phyloP scores from a whole-genome alignment of 30 jellyfish, hydroid and myxozoan species.

The Hydractinia symbiolongicarpus region DNA sequence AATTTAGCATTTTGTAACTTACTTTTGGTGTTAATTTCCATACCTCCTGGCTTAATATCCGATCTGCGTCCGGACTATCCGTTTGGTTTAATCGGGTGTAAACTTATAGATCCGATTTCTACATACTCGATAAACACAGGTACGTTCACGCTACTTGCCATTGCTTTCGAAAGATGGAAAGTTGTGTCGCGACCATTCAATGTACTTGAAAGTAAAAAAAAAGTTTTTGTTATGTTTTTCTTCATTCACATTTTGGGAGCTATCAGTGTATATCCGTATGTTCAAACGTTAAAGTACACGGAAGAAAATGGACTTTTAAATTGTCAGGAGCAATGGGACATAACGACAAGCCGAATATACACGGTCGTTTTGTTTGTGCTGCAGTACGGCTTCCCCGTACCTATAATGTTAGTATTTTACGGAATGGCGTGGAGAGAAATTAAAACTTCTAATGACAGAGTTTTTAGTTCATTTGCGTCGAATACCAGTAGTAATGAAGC shows the following conservation, averaged over 20 bases:
- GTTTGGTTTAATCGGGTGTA: conserved; percentile 31
- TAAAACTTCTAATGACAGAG: not conserved
- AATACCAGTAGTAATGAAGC: too few relatives aligned
- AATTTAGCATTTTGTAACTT: conserved; percentile 13
- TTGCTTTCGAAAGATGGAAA: conserved; percentile 31
- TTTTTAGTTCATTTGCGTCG: not conserved
- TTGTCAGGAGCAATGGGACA: conserved; percentile 28
- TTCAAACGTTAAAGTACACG: not conserved
- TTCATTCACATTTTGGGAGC: conserved; percentile 13
- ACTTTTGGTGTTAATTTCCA: conserved; percentile 19
- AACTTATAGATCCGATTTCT: conserved; percentile 15
- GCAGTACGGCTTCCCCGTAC: conserved; percentile 37
- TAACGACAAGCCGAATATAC: conserved; percentile 12
- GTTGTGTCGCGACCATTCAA: conserved; percentile 22
- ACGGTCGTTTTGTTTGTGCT: conserved; percentile 19
- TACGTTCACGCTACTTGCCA: conserved; percentile 21
- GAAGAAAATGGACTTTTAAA: not conserved
- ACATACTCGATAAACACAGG: conserved; percentile 38
- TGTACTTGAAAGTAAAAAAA: not conserved
- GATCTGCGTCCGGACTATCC: conserved; percentile 10
- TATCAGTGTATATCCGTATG: conserved; percentile 1
- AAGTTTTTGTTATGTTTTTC: not conserved
- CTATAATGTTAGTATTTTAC: conserved; percentile 29
- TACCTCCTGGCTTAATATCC: conserved; percentile 17
- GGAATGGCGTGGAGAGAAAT: conserved; percentile 28